Conservation (phyloP, 2,113 vertebrate genomes). For the Scartelaos histophorus region DNA sequence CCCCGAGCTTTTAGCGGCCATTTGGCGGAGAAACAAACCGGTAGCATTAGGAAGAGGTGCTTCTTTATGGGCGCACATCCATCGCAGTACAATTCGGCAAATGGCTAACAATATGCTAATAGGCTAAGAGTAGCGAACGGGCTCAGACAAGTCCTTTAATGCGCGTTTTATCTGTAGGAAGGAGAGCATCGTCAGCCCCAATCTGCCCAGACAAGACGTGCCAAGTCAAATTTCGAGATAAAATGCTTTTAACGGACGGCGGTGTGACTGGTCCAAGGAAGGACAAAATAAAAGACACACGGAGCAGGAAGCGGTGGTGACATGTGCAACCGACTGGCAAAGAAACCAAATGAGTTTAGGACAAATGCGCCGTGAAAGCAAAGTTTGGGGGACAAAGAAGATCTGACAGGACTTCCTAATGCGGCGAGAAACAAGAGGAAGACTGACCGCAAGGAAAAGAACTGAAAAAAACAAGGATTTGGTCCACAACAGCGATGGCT, state of each 20-base stretch:
- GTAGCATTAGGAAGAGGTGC: conserved; percentile 63
- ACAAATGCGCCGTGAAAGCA: conserved; percentile 51
- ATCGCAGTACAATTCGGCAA: conserved; percentile 43
- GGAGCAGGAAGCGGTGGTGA: conserved; percentile 40
- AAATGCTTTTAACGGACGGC: conserved; percentile 65
- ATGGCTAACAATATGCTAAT: conserved; percentile 71
- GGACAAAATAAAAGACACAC: conserved; percentile 51
- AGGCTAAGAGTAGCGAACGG: conserved; percentile 43
- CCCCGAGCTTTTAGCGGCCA: conserved; percentile 65
- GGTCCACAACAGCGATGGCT: background rate
- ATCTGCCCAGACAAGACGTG: conserved; percentile 63
- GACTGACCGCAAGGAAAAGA: background rate
- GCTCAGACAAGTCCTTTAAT: conserved; percentile 60
- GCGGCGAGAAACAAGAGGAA: background rate
- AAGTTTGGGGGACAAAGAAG: conserved; percentile 49
- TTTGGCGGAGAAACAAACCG: conserved; percentile 48
- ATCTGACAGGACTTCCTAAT: conserved; percentile 41
- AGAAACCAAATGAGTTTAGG: conserved; percentile 39
- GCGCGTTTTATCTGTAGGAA: conserved; percentile 68
- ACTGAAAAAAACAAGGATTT: background rate
- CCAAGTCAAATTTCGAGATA: conserved; percentile 67
- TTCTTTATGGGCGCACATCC: conserved; percentile 45
- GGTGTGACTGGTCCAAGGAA: conserved; percentile 48
- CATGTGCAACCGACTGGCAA: conserved; percentile 57
- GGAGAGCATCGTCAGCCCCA: conserved; percentile 52